A percentile compares a stretch with the other conserved stretches of the same genome.
phyloP scores from a whole-genome alignment of 1,140 invertebrate genomes.

The Cotesia glomerata region DNA sequence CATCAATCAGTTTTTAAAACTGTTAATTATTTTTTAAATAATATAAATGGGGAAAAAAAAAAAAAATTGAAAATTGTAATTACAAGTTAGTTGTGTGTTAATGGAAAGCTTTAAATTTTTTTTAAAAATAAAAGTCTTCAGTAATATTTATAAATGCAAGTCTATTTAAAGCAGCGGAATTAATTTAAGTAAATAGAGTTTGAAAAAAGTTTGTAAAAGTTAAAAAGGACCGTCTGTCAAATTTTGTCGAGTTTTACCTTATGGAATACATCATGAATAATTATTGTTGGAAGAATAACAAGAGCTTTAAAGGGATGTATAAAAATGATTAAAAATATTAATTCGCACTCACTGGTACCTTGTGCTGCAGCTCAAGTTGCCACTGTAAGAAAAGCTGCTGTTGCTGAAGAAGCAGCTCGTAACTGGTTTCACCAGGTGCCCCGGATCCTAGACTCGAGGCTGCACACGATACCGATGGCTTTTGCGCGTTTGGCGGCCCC shows the following conservation, averaged over 20 bases:
- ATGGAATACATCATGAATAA: too few relatives aligned
- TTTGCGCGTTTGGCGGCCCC: conserved; percentile 91
- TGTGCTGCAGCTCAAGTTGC: conserved; percentile 82
- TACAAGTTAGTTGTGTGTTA: neutral
- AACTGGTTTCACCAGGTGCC: conserved; percentile 78
- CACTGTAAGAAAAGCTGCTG: conserved; percentile 92
- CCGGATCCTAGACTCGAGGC: conserved; percentile 60
- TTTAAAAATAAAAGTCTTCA: too few relatives aligned
- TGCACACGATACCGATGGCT: conserved; percentile 64
- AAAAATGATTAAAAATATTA: neutral
- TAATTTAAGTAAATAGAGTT: too few relatives aligned
- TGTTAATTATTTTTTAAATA: neutral
- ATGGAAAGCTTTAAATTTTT: neutral
- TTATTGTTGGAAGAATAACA: too few relatives aligned
- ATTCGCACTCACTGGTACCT: conserved; percentile 56
- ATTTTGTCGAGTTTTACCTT: too few relatives aligned
- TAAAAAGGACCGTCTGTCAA: too few relatives aligned
- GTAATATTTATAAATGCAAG: too few relatives aligned
- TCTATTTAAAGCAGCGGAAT: too few relatives aligned
- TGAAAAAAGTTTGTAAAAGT: too few relatives aligned
- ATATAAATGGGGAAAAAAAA: neutral
- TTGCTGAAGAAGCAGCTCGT: conserved; percentile 90
- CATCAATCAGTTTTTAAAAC: neutral
- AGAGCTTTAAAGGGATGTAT: neutral
- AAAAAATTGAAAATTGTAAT: neutral